Evolutionary conservation across 92 coral and sea anemone genomes (phyloP), one percentile per base, ranked within the genome.

Genomic region (Epizoanthus rinbou): DNA sequence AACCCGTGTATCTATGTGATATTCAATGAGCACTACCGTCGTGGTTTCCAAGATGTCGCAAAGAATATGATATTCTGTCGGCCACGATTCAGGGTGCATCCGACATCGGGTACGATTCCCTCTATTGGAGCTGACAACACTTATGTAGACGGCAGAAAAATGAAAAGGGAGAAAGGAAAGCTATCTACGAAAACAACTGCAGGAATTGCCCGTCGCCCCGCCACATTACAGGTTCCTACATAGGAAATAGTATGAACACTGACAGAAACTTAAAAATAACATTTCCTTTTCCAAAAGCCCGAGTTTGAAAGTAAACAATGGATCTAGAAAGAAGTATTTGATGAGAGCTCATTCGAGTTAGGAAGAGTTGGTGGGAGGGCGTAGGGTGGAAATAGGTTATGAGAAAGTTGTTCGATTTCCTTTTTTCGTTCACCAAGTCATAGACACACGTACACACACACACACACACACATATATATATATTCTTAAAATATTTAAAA

Each of bases 1-100:
- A 93, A 89, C 74, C 98, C 98, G 19, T 86, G 92, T 25, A 88
- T 93, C 23, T 93, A 93, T 63, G 95, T 57, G 50, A 69, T 93
- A 43, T 93, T 93, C 53, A 93, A 93, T 80, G 89, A 86, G 47
- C 87, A 89, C 65, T 93, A 84, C 82, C 86, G 98, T 39, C 87
- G 86, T 33, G 98, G 98, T 15, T 93, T 91, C 58, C 69, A 80
- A 59, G 90, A 91, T 69, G 69, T 86, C 18, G 59, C 91, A 28
- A 75, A 85, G 74, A 86, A 21, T 59, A 90, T 57, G 60, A 85
- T 58, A 75, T 89, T 41, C 76, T 91, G 53, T 64, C 79, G 63
- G 83, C 92, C 22, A 62, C 71, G 47, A 8, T 56, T 41, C 45
- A 80, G 22, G 23, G 64, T 81, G 8, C 52, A 67, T 3, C 76